Evolutionary conservation across 2,113 vertebrate genomes (phyloP).

Genomic region (Noctilio leporinus): DNA sequence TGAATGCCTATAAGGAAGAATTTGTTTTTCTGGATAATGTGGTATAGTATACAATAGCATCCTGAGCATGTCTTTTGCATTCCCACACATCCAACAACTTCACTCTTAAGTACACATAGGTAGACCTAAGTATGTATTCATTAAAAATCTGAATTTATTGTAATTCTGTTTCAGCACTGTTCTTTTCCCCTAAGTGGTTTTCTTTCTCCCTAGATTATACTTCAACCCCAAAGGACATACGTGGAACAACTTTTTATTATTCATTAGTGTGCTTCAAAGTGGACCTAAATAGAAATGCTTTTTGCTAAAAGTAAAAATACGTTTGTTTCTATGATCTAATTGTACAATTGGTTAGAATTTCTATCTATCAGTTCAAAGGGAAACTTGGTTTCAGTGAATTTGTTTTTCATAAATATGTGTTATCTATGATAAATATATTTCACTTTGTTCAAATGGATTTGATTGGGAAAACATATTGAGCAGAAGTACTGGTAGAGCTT

Average conservation of each 20-base stretch:
- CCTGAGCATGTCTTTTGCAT: neutral
- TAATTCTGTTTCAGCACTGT: neutral
- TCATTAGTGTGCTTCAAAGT: conserved; percentile 51
- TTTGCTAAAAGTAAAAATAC: conserved; percentile 63
- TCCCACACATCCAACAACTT: neutral
- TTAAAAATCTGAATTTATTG: conserved; percentile 5
- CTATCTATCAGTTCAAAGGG: conserved; percentile 60
- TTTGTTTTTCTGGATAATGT: neutral
- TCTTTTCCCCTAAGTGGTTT: neutral
- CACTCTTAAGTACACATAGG: neutral
- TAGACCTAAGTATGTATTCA: neutral
- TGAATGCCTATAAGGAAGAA: neutral
- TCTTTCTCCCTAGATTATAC: neutral
- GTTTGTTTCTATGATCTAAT: conserved; percentile 61
- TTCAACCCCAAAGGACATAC: conserved; percentile 25
- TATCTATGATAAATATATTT: conserved; percentile 79
- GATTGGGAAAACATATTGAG: conserved; percentile 79
- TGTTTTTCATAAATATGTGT: conserved; percentile 82
- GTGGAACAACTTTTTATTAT: conserved; percentile 38
- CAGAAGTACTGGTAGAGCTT: conserved; percentile 75
- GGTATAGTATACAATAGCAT: neutral
- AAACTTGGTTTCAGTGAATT: conserved; percentile 76
- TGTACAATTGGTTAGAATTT: conserved; percentile 60
- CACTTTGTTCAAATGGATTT: conserved; percentile 75
- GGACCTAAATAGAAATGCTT: conserved; percentile 59